Evolutionary conservation across 2,113 vertebrate genomes (phyloP).

Genomic region (Psittacus erithacus): DNA sequence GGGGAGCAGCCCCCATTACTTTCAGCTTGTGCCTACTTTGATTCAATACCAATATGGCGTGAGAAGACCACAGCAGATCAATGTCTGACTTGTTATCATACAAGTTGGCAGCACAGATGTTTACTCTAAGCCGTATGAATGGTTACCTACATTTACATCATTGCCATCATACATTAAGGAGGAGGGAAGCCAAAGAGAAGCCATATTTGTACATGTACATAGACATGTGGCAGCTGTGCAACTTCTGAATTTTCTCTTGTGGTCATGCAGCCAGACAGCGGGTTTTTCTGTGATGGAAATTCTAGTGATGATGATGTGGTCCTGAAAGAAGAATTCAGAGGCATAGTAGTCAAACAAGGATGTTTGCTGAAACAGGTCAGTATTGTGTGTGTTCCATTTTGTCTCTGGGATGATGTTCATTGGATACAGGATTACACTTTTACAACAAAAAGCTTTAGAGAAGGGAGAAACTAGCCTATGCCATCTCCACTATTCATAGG

Average conservation of each 20-base stretch:
- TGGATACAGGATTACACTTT: background rate
- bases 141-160: background rate
- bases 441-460: background rate
- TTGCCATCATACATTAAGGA: background rate
- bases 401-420: background rate
- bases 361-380: slow-evolving; percentile 95
- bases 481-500: background rate
- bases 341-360: slow-evolving; percentile 92
- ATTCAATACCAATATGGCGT: background rate
- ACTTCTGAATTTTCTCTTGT: background rate
- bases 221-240: background rate
- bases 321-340: slow-evolving; percentile 94
- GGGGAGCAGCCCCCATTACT: background rate
- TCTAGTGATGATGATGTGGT: slow-evolving; percentile 94
- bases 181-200: background rate
- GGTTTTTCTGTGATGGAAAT: slow-evolving; percentile 94
- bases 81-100: background rate
- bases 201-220: background rate
- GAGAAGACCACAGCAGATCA: background rate
- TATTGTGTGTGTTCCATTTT: background rate
- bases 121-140: background rate
- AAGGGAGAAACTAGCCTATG: background rate
- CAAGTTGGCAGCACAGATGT: background rate
- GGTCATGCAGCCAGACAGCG: slow-evolving; percentile 84
- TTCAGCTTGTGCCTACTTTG: background rate